Evolutionary conservation across 2,797 vertebrate species (phyloP).

Genomic region (Ataeniobius toweri): DNA sequence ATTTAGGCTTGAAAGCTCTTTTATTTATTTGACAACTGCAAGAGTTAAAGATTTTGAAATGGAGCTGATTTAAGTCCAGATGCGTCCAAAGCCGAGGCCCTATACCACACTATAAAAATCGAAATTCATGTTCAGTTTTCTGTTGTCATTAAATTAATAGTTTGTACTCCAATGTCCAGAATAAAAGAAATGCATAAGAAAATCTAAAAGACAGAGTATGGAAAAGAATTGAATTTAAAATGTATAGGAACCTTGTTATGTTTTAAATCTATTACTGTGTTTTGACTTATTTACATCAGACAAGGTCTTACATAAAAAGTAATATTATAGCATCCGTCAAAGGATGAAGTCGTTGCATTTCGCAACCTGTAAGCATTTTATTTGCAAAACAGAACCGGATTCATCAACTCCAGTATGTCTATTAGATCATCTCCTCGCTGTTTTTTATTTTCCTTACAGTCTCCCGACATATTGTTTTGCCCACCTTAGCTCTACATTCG

Average conservation of each 20-base stretch:
- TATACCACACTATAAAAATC: not conserved
- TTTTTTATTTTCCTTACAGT: slow-evolving; percentile 65
- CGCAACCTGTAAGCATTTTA: slow-evolving; percentile 70
- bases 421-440: slow-evolving; percentile 59
- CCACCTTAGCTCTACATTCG: slow-evolving; percentile 77
- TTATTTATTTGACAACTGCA: not conserved
- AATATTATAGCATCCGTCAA: not conserved
- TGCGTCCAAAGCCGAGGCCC: not conserved
- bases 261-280: slow-evolving; percentile 10
- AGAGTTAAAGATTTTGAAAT: not conserved
- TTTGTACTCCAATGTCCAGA: not conserved
- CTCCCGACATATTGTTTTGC: slow-evolving; percentile 58
- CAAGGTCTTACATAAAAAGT: slow-evolving; percentile 12
- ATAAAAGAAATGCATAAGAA: not conserved
- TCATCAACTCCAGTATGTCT: slow-evolving; percentile 63
- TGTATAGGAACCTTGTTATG: not conserved
- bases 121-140: not conserved
- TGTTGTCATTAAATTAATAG: not conserved
- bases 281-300: slow-evolving; percentile 14
- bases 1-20: not conserved
- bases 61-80: not conserved
- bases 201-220: not conserved
- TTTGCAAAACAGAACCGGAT: slow-evolving; percentile 54
- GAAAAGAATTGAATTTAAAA: not conserved
- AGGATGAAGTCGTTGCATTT: slow-evolving; percentile 32